Conservation (phyloP, 2,888 invertebrate species). For the Eudemis profundana region DNA sequence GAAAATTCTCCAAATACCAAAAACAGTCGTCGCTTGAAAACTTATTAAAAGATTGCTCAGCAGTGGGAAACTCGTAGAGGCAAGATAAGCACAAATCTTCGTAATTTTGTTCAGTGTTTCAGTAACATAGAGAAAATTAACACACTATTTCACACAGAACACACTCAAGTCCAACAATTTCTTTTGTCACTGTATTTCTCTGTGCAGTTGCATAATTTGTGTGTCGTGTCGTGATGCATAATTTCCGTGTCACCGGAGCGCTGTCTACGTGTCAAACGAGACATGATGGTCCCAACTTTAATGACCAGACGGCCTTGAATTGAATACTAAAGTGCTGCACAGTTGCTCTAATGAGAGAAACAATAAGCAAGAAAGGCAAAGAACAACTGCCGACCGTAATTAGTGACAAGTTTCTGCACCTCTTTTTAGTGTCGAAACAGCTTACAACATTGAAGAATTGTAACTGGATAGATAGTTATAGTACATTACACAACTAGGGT, state of each 20-base stretch:
- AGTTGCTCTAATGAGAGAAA: background rate
- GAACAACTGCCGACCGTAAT: slow-evolving; percentile 6
- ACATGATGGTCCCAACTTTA: background rate
- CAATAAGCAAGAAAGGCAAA: background rate
- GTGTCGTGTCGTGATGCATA: slow-evolving; percentile 15
- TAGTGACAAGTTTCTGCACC: background rate
- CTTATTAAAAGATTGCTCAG: too few relatives aligned
- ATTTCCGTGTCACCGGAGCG: too few relatives aligned
- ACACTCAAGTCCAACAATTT: background rate
- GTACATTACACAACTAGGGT: too few relatives aligned
- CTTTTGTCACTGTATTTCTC: slow-evolving; percentile 6
- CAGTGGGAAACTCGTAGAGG: too few relatives aligned
- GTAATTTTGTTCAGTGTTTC: too few relatives aligned
- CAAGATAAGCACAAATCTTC: too few relatives aligned
- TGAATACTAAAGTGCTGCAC: background rate
- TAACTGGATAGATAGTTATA: background rate
- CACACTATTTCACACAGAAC: slow-evolving; percentile 2
- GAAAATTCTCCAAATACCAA: too few relatives aligned
- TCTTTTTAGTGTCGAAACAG: background rate
- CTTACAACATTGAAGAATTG: background rate
- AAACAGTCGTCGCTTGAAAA: too few relatives aligned
- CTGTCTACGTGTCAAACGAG: background rate
- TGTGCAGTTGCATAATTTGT: slow-evolving; percentile 8
- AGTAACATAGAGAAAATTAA: too few relatives aligned
- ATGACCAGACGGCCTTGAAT: background rate